Evolutionary conservation across 2,113 vertebrate species (phyloP).

Genomic region (Tursiops truncatus): DNA sequence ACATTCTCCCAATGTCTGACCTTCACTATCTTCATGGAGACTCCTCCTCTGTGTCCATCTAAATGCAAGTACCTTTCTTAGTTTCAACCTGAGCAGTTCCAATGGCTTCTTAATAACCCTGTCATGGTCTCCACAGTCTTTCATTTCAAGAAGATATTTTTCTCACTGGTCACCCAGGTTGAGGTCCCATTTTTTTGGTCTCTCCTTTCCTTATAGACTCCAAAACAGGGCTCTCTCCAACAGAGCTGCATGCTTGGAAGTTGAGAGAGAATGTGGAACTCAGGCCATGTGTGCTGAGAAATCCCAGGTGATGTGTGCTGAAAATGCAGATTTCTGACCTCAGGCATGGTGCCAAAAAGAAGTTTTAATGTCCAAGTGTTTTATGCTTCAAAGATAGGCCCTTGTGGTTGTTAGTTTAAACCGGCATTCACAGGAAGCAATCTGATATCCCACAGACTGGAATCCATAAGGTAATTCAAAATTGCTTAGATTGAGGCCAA

Average conservation of each 20-base stretch:
- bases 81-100: not conserved
- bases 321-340: conserved; percentile 67
- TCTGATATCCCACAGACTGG: conserved; percentile 64
- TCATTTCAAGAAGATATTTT: not conserved
- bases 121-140: not conserved
- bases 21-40: not conserved
- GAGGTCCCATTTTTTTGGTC: not conserved
- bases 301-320: conserved; percentile 60
- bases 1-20: not conserved
- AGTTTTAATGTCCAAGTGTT: conserved; percentile 68
- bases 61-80: not conserved
- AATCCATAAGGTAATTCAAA: conserved; percentile 59
- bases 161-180: not conserved
- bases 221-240: not conserved
- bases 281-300: conserved; percentile 58
- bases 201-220: not conserved
- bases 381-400: conserved; percentile 72
- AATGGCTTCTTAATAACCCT: not conserved
- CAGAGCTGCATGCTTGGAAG: conserved; percentile 39
- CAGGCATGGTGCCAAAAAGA: conserved; percentile 66
- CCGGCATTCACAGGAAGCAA: conserved; percentile 70
- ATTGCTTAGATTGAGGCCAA: conserved; percentile 56
- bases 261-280: conserved; percentile 40
- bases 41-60: not conserved
- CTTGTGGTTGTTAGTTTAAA: conserved; percentile 71